Evolutionary conservation across 2,113 vertebrate species (phyloP), one percentile per base, ranked within the genome.

Genomic region (Chauna torquata): DNA sequence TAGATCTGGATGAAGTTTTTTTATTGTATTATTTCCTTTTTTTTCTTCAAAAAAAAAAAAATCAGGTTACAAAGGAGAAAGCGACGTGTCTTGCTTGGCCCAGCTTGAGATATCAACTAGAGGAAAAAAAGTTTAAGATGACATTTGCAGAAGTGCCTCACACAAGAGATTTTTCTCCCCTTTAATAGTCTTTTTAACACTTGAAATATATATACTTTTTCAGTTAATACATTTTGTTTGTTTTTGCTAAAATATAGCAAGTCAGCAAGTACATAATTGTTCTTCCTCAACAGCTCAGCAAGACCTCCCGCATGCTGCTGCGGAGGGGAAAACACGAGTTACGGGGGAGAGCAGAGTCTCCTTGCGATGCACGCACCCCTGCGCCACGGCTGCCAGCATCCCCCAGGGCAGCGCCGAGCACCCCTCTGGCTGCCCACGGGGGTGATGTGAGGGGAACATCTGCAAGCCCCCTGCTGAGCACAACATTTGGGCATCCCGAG

Each of bases 181-280:
- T 69, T 96, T 57, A 70, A 28, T 86, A 94, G 80, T 72, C 91
- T 89, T 94, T 89, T 77, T 40, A 92, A 79, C 45, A 12, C 95
- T 64, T 89, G 97, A 96, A 91, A 96, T 84, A 85, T 25, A 81
- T 57, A 42, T 86, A 4, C 70, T 93, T 85, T 65, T 82, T 96
- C 95, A 96, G 94, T 95, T 95, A 96, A 97, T 96, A 96, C 90
- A 72, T 77, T 40, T 52, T 79, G 45, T 59, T 92, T 59, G 57
- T 95, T 98, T 98, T 98, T 98, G 98, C 98, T 98, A 98, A 97
- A 97, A 97, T 76, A 96, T 94, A 98, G 98, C 98, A 98, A 98
- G 97, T 98, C 96, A 94, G 96, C 96, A 98, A 97, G 94, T 96
- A 84, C 94, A 96, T 85, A 86, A 62, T 4, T 92, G 86, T 80